phyloP scores from a whole-genome alignment of 2,888 invertebrate species.

The Phengaris alcon region DNA sequence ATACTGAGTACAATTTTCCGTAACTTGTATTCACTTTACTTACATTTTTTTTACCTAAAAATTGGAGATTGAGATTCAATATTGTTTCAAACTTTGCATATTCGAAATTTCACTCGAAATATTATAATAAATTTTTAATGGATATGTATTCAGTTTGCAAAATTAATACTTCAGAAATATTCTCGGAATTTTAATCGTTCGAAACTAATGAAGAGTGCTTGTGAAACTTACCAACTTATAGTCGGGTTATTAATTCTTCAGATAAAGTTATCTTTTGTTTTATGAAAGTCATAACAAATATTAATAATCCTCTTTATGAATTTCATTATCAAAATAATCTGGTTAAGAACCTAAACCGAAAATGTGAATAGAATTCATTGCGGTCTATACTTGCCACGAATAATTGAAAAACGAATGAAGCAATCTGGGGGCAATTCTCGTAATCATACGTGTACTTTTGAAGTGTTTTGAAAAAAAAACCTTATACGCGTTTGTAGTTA shows the following conservation, averaged over 20 bases:
- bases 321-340: constrained; percentile 4
- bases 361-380: background rate
- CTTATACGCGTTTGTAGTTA: too few species aligned
- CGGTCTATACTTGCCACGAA: background rate
- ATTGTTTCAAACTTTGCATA: background rate
- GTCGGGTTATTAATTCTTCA: constrained; percentile 15
- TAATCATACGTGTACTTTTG: too few species aligned
- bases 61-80: too few species aligned
- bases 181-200: constrained; percentile 11
- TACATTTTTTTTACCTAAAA: too few species aligned
- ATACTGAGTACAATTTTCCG: too few species aligned
- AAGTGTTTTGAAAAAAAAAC: too few species aligned
- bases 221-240: background rate
- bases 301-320: background rate
- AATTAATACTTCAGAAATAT: constrained; percentile 2
- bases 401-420: too few species aligned
- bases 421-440: too few species aligned
- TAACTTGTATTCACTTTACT: too few species aligned
- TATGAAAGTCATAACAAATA: background rate
- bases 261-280: constrained; percentile 11
- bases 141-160: background rate
- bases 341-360: constrained; percentile 2
- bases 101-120: background rate
- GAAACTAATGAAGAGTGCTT: constrained; percentile 7
- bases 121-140: background rate